These are phyloP conservation scores for Lithophane ornitopus DNA, from an alignment of 2,888 invertebrate genomes.

Conservation along the genomic window DNA sequence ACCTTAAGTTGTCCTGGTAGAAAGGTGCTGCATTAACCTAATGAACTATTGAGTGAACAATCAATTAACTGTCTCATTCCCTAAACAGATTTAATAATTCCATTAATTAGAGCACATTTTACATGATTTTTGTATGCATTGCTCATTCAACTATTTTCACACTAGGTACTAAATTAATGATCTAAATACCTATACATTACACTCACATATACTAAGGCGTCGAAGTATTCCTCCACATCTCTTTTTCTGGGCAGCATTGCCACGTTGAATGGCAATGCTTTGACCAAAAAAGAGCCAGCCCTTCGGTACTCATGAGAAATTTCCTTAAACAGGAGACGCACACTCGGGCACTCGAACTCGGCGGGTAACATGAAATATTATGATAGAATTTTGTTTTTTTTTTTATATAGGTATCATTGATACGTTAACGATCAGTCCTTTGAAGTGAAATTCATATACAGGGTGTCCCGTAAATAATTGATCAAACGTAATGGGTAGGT, in stretches of 20 bases:
- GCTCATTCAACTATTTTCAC: not conserved
- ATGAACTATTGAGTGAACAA: not conserved
- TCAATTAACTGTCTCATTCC: not conserved
- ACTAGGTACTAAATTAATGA: not conserved
- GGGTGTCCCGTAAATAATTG: too few species aligned
- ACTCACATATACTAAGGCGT: not conserved
- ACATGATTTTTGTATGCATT: not conserved
- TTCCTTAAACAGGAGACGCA: not conserved
- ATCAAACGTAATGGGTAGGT: too few species aligned
- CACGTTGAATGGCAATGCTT: not conserved
- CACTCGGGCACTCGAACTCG: too few species aligned
- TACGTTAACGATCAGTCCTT: not conserved
- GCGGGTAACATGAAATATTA: not conserved
- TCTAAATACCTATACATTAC: too few species aligned
- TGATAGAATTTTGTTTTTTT: not conserved
- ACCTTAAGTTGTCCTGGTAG: not conserved
- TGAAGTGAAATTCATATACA: conserved; percentile 22
- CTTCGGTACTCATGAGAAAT: too few species aligned
- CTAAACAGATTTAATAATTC: not conserved
- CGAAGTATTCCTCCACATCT: not conserved
- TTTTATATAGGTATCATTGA: not conserved
- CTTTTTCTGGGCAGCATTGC: too few species aligned
- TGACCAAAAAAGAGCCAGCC: not conserved
- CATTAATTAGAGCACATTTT: not conserved
- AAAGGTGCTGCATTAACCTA: not conserved